Percentiles rank a stretch among this genome's conserved stretches.
Evolutionary conservation across 2,888 invertebrate species (phyloP).

Genomic region (Oxytorus armatus): DNA sequence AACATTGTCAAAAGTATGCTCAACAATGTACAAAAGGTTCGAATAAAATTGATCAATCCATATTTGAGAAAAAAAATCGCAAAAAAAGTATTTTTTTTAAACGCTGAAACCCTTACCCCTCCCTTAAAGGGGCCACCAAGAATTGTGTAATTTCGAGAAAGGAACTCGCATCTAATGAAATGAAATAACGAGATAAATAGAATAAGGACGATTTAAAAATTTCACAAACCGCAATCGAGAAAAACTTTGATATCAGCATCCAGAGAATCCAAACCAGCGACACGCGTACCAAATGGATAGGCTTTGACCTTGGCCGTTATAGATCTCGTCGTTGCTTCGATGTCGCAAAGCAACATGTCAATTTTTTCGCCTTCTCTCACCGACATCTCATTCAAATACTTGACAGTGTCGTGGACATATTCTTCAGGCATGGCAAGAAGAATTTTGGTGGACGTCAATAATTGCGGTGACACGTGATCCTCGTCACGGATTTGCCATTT

Average conservation of each 20-base stretch:
- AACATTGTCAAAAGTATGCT: too few relatives aligned
- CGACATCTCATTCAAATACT: background rate
- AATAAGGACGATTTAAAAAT: too few relatives aligned
- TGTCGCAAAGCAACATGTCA: background rate
- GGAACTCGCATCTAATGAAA: too few relatives aligned
- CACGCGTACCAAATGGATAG: background rate
- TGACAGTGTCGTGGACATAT: background rate
- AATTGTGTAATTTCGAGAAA: too few relatives aligned
- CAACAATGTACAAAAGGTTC: too few relatives aligned
- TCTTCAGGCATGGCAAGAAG: background rate
- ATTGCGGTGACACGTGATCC: background rate
- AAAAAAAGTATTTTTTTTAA: too few relatives aligned
- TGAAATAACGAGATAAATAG: too few relatives aligned
- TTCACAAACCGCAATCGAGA: background rate
- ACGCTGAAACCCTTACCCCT: too few relatives aligned
- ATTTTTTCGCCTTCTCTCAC: background rate
- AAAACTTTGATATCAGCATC: background rate
- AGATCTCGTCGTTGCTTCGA: background rate
- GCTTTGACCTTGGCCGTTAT: background rate
- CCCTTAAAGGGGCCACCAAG: too few relatives aligned
- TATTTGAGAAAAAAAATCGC: too few relatives aligned
- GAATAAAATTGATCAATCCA: too few relatives aligned
- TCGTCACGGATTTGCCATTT: background rate
- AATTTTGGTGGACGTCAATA: constrained; percentile 24
- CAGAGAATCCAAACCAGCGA: background rate